phyloP scores from a whole-genome alignment of 2,113 vertebrate genomes.

The Hemicordylus capensis region DNA sequence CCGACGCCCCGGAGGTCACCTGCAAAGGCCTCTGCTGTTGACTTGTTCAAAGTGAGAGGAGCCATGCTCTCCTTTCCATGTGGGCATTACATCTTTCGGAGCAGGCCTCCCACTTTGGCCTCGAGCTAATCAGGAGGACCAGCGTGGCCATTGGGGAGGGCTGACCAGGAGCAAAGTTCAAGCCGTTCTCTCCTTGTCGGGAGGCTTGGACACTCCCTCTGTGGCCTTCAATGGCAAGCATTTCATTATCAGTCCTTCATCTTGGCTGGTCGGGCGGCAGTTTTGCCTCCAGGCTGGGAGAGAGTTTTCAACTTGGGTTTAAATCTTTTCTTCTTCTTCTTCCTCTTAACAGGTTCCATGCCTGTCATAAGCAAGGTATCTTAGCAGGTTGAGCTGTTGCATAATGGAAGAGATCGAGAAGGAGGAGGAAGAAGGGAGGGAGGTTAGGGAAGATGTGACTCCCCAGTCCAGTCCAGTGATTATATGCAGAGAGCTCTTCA shows the following conservation, averaged over 20 bases:
- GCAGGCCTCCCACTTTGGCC: conserved; percentile 29
- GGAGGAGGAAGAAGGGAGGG: neutral
- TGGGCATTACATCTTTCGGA: neutral
- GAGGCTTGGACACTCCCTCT: neutral
- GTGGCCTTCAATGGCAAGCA: conserved; percentile 11
- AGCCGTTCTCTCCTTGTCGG: conserved; percentile 12
- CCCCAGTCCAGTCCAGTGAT: rapidly evolving
- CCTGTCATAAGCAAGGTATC: neutral
- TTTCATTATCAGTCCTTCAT: conserved; percentile 20
- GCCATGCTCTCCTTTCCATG: neutral
- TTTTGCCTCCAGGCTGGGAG: neutral
- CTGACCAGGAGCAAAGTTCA: conserved; percentile 47
- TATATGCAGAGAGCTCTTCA: neutral
- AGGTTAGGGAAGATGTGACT: neutral
- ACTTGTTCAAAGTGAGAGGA: neutral
- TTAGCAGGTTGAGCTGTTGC: conserved; percentile 11
- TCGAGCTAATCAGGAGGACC: conserved; percentile 30
- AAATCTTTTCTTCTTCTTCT: neutral
- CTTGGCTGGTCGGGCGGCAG: neutral
- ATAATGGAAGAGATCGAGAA: neutral
- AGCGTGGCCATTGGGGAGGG: neutral
- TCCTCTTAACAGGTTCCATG: neutral
- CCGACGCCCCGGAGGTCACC: neutral
- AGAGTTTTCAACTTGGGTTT: neutral
- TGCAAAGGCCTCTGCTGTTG: neutral